A percentile compares a stretch with the other conserved stretches of the same genome.
Conservation (phyloP, 2,113 vertebrate species). For the Numenius arquata region DNA sequence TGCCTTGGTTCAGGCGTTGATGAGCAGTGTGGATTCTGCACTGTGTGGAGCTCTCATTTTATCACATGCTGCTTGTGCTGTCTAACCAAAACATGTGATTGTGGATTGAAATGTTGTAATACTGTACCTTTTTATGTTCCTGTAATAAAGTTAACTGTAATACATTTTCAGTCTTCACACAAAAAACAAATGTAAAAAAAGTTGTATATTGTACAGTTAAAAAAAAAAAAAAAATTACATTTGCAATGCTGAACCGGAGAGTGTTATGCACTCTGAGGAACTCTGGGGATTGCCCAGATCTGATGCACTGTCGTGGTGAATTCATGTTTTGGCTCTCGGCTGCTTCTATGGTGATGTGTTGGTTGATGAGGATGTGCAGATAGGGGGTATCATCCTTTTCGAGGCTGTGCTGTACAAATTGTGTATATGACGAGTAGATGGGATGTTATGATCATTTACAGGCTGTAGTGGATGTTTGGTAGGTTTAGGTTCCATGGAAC, state of each 20-base stretch:
- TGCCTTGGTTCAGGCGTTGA: background rate
- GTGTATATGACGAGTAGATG: background rate
- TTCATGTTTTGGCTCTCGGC: background rate
- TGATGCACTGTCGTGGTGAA: background rate
- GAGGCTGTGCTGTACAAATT: background rate
- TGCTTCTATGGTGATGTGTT: background rate
- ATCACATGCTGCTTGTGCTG: background rate
- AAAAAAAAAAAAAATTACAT: background rate
- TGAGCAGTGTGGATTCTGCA: background rate
- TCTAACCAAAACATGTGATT: background rate
- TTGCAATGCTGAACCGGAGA: background rate
- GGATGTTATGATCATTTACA: background rate
- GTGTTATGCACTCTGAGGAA: background rate
- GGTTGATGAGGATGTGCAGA: background rate
- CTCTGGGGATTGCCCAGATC: background rate
- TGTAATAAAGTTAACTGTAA: conserved; percentile 41
- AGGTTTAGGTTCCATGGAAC: background rate
- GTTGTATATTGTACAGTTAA: background rate
- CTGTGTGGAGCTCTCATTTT: background rate
- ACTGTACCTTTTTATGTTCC: conserved; percentile 3
- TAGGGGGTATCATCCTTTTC: background rate
- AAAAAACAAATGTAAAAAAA: background rate
- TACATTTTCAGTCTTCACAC: background rate
- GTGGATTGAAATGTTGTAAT: conserved; percentile 27
- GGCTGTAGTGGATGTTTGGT: background rate